A percentile compares a stretch with the other conserved stretches of the same genome.
phyloP scores from a whole-genome alignment of 2,113 vertebrate species.

The Tetrax tetrax region DNA sequence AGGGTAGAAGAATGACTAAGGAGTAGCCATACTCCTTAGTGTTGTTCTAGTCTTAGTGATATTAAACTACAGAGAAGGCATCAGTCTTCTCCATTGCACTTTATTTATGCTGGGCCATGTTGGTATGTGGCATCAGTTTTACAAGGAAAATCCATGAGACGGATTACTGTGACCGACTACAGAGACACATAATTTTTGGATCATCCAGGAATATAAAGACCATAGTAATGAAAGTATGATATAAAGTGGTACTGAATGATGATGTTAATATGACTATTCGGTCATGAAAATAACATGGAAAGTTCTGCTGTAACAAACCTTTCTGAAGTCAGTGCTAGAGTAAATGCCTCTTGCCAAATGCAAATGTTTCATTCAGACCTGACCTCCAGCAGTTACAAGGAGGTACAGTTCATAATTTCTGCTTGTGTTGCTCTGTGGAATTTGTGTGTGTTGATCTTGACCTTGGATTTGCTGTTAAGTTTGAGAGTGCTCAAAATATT shows the following conservation, averaged over 20 bases:
- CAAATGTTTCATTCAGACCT: not conserved
- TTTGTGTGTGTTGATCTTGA: not conserved
- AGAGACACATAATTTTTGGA: not conserved
- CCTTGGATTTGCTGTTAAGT: slow-evolving; percentile 5
- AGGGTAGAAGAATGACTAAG: not conserved
- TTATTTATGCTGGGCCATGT: not conserved
- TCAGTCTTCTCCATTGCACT: not conserved
- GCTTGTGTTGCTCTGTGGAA: slow-evolving; percentile 42
- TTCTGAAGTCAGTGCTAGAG: not conserved
- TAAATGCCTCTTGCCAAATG: not conserved
- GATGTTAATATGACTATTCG: not conserved
- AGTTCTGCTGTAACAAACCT: not conserved
- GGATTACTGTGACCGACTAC: not conserved
- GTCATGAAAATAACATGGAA: not conserved
- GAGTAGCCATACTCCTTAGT: not conserved
- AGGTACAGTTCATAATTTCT: slow-evolving; percentile 37
- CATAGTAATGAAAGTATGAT: not conserved
- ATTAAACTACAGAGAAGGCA: not conserved
- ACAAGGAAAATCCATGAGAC: not conserved
- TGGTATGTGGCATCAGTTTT: not conserved
- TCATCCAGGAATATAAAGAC: not conserved
- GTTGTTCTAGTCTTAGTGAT: not conserved
- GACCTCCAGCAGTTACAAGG: not conserved
- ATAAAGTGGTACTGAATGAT: not conserved
- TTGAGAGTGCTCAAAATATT: not conserved